Conservation (phyloP, 2,113 vertebrate genomes). For the Sardina pilchardus region DNA sequence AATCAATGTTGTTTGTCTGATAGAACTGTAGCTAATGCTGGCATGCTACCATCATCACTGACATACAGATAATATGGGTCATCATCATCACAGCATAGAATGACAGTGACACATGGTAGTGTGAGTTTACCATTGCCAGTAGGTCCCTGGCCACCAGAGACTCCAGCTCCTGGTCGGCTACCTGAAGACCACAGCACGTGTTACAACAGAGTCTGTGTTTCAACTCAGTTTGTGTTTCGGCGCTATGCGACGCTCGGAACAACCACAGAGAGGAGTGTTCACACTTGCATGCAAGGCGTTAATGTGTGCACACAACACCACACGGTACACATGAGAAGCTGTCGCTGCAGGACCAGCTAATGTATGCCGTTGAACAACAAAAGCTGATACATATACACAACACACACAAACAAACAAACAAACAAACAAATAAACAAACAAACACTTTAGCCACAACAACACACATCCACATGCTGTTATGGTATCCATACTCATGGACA, state of each 20-base stretch:
- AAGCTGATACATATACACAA: not conserved
- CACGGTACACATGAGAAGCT: not conserved
- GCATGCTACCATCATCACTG: not conserved
- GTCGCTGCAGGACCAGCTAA: not conserved
- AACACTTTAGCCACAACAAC: not conserved
- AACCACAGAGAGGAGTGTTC: not conserved
- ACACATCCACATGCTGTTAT: slow-evolving; percentile 7
- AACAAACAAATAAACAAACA: not conserved
- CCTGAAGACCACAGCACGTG: slow-evolving; percentile 11
- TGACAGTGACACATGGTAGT: not conserved
- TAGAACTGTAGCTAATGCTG: not conserved
- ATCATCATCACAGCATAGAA: not conserved
- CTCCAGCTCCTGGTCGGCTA: not conserved
- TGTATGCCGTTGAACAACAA: not conserved
- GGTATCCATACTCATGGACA: not conserved
- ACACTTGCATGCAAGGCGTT: not conserved
- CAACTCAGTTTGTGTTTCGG: not conserved
- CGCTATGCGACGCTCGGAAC: not conserved
- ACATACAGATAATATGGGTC: not conserved
- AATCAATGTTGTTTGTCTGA: not conserved
- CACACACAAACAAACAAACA: not conserved
- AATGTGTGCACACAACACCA: not conserved
- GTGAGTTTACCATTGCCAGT: slow-evolving; percentile 17
- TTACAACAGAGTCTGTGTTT: not conserved
- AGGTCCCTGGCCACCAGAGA: not conserved